These are phyloP conservation scores for Podarcis lilfordi DNA, from an alignment of 2,797 vertebrate species.

Conservation along the genomic window DNA sequence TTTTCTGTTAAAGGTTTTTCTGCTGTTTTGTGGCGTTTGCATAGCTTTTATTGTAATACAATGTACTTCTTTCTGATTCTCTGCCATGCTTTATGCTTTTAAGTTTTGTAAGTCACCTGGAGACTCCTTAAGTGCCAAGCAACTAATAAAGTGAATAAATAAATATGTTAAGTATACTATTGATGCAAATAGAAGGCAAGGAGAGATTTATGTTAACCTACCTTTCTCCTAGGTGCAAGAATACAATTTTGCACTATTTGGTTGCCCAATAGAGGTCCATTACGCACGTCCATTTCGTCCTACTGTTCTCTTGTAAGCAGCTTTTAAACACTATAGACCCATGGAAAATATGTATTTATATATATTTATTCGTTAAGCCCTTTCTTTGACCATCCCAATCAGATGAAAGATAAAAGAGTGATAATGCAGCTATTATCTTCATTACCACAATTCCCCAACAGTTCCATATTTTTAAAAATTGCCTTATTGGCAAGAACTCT, in stretches of 20 bases:
- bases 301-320: conserved; percentile 61
- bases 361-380: not conserved
- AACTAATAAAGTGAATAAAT: too few species aligned
- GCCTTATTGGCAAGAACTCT: not conserved
- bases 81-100: too few species aligned
- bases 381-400: not conserved
- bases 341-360: not conserved
- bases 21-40: too few species aligned
- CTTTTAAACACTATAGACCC: not conserved
- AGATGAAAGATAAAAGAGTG: not conserved
- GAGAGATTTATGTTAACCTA: not conserved
- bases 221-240: conserved; percentile 52
- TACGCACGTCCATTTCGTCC: conserved; percentile 49
- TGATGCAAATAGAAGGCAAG: conserved; percentile 2
- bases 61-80: too few species aligned
- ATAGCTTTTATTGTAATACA: too few species aligned
- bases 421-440: not conserved
- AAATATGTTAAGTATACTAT: not conserved
- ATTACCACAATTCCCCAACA: not conserved
- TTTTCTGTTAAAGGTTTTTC: too few species aligned
- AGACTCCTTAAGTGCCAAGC: too few species aligned
- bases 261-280: conserved; percentile 46
- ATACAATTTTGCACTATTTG: conserved; percentile 37
- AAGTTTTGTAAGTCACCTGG: too few species aligned
- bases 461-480: not conserved